Evolutionary conservation across 2,888 invertebrate genomes (phyloP).

Genomic region (Ethmia dodecea): DNA sequence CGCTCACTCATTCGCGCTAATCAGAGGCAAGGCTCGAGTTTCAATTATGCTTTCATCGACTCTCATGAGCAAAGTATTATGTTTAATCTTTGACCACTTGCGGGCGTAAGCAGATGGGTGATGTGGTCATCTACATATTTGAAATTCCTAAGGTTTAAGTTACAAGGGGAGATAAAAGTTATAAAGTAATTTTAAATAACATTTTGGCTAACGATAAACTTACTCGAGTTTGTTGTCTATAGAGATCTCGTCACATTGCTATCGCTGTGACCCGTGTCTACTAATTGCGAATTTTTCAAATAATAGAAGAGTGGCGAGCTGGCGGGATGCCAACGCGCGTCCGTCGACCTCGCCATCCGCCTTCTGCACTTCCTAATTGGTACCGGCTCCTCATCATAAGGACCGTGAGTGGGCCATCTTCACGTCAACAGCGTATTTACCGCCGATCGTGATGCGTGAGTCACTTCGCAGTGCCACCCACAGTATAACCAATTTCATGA

Average conservation of each 20-base stretch:
- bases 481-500: conserved; percentile 24
- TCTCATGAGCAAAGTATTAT: conserved; percentile 25
- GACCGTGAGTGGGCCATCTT: conserved; percentile 22
- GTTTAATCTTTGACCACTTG: conserved; percentile 15
- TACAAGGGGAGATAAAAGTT: conserved; percentile 11
- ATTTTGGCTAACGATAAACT: no score
- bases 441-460: conserved; percentile 23
- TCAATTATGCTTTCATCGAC: conserved; percentile 47
- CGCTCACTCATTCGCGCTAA: conserved; percentile 46
- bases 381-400: conserved; percentile 29
- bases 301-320: conserved; percentile 46
- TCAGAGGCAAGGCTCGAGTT: conserved; percentile 45
- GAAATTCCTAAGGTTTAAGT: not conserved
- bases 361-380: conserved; percentile 34
- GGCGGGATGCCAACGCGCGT: conserved; percentile 45
- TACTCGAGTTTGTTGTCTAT: no score
- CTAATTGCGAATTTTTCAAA: conserved; percentile 49
- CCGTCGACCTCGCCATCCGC: conserved; percentile 39
- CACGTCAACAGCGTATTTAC: conserved; percentile 25
- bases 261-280: no score
- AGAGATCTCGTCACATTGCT: no score
- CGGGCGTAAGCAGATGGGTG: conserved; percentile 16
- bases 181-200: no score
- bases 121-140: conserved; percentile 9
- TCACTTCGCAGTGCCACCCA: conserved; percentile 26